A percentile compares a stretch with the other conserved stretches of the same genome.
Conservation (phyloP, 2,113 vertebrate species). For the Coryphaenoides rupestris region DNA sequence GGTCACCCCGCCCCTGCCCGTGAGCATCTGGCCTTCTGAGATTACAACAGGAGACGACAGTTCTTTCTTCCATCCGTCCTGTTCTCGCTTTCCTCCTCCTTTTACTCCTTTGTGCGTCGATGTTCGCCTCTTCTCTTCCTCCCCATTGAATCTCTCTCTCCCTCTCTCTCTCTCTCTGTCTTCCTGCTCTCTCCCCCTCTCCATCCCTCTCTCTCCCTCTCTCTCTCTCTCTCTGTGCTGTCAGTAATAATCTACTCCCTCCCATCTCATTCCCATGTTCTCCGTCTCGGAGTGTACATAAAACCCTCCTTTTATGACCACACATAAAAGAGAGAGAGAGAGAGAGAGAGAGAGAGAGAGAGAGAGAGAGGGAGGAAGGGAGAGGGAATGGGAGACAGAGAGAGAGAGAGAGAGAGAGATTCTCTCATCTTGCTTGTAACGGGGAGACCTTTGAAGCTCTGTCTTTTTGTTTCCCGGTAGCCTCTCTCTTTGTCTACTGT, state of each 20-base stretch:
- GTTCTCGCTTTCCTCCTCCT: not conserved
- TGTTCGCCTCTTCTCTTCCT: not conserved
- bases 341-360: constrained; percentile 47
- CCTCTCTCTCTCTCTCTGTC: not conserved
- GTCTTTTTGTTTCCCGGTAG: constrained; percentile 40
- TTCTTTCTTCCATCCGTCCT: constrained; percentile 33
- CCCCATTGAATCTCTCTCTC: too few species aligned
- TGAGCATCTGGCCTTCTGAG: constrained; percentile 52
- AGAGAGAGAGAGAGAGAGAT: constrained; percentile 57
- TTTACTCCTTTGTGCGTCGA: not conserved
- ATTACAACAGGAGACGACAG: constrained; percentile 59
- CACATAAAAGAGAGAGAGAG: constrained; percentile 66
- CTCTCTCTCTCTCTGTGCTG: constrained; percentile 45
- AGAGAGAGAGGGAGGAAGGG: constrained; percentile 37
- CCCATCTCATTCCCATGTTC: constrained; percentile 71
- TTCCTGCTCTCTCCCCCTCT: not conserved
- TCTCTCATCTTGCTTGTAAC: constrained; percentile 64
- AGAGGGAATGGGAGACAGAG: constrained; percentile 17
- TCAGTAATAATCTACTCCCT: constrained; percentile 64
- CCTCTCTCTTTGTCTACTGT: constrained; percentile 47
- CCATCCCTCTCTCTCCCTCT: not conserved
- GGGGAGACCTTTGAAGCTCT: constrained; percentile 62
- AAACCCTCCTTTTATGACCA: constrained; percentile 70
- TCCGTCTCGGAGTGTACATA: constrained; percentile 70
- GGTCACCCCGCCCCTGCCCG: too few species aligned